A percentile compares a stretch with the other conserved stretches of the same genome.
Conservation (phyloP, 2,797 vertebrate species). For the Lepilemur septentrionalis region DNA sequence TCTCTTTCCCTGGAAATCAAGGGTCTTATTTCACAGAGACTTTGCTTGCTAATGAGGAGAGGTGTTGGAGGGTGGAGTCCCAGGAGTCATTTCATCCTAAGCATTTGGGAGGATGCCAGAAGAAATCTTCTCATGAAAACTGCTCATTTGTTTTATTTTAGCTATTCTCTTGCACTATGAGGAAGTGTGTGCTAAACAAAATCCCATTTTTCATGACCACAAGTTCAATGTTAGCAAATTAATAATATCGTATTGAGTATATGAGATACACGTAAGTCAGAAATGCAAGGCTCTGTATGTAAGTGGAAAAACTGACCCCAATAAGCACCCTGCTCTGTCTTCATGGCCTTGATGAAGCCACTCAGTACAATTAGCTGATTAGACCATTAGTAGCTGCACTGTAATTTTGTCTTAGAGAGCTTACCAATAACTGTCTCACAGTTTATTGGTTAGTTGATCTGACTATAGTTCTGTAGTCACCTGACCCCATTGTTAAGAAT, state of each 20-base stretch:
- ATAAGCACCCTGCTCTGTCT: not conserved
- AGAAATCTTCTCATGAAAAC: not conserved
- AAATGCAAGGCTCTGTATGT: not conserved
- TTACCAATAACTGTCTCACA: not conserved
- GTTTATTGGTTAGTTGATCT: not conserved
- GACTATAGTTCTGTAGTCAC: not conserved
- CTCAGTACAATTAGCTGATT: not conserved
- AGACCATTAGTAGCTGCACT: accelerated
- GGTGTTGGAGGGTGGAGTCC: accelerated
- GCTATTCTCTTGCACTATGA: not conserved
- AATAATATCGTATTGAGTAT: not conserved
- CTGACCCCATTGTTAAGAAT: not conserved
- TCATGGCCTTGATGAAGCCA: accelerated
- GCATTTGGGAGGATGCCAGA: not conserved
- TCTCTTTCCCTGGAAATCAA: not conserved
- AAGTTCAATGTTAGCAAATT: not conserved
- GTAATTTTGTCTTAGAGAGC: not conserved
- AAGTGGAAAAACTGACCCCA: not conserved
- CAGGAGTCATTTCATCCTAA: not conserved
- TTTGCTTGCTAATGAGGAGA: not conserved
- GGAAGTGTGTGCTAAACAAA: not conserved
- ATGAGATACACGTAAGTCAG: accelerated
- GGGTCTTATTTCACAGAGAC: too few species aligned
- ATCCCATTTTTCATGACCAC: accelerated
- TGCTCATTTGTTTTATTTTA: not conserved